Evolutionary conservation across 92 coral and sea anemone genomes (phyloP).

Genomic region (Porites lobata): DNA sequence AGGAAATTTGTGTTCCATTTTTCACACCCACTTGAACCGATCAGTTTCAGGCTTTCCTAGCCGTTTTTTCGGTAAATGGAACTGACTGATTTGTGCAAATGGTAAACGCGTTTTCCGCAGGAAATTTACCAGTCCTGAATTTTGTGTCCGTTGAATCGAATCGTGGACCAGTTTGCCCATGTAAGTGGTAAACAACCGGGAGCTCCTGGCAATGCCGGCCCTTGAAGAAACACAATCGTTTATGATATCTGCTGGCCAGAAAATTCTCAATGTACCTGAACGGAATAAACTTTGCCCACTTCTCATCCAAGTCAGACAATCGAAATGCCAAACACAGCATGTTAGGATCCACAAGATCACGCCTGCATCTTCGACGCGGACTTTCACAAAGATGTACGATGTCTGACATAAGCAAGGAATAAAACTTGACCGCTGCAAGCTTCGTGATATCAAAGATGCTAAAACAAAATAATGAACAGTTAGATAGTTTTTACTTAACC

Average conservation of each 20-base stretch:
- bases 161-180: too few species aligned
- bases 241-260: not conserved
- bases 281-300: constrained; percentile 81
- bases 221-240: not conserved
- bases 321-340: constrained; percentile 92
- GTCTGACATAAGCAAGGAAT: constrained; percentile 89
- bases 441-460: constrained; percentile 89
- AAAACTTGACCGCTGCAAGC: constrained; percentile 81
- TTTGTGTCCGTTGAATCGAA: too few species aligned
- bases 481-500: too few species aligned
- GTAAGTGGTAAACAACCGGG: too few species aligned
- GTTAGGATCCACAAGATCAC: constrained; percentile 74
- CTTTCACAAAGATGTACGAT: constrained; percentile 74
- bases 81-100: too few species aligned
- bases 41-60: too few species aligned
- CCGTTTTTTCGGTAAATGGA: too few species aligned
- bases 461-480: not conserved
- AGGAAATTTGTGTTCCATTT: too few species aligned
- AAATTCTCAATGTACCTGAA: constrained; percentile 58
- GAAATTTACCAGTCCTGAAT: too few species aligned
- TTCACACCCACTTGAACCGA: too few species aligned
- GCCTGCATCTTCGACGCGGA: constrained; percentile 55
- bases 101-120: too few species aligned
- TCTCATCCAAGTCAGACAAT: constrained; percentile 85
- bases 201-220: too few species aligned